phyloP scores from a whole-genome alignment of 2,888 invertebrate genomes.

The Harmothoe impar region DNA sequence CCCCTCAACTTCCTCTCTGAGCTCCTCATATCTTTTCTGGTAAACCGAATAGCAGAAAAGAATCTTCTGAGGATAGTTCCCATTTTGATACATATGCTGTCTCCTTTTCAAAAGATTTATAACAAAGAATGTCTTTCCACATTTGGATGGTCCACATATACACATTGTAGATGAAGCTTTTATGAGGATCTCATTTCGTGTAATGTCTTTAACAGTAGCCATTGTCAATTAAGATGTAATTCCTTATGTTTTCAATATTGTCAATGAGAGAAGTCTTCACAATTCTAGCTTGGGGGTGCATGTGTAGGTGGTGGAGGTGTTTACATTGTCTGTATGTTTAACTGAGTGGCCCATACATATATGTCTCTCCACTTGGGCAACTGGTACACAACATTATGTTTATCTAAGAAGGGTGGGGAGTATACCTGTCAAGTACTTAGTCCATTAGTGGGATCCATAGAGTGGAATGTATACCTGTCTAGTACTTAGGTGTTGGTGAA shows the following conservation, averaged over 20 bases:
- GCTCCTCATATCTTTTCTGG: not conserved
- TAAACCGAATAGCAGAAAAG: not conserved
- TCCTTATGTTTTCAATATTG: not conserved
- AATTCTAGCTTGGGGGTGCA: too few relatives aligned
- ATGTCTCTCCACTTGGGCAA: too few relatives aligned
- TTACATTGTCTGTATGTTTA: too few relatives aligned
- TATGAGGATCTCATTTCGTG: not conserved
- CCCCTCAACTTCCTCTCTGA: not conserved
- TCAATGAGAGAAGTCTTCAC: too few relatives aligned
- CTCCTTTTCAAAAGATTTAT: too few relatives aligned
- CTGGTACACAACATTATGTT: too few relatives aligned
- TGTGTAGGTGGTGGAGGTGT: not conserved
- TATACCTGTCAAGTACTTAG: too few relatives aligned
- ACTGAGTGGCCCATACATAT: too few relatives aligned
- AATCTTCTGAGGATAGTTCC: not conserved
- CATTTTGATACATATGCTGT: not conserved
- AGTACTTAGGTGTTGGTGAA: too few relatives aligned
- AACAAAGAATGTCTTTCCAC: not conserved
- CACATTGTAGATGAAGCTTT: not conserved
- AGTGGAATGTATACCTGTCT: too few relatives aligned
- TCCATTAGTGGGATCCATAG: too few relatives aligned
- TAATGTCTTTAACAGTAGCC: not conserved
- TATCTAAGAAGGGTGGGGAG: too few relatives aligned
- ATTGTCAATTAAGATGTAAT: not conserved
- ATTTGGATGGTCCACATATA: conserved; percentile 8